Base-by-base conservation (phyloP, 2,888 invertebrate species). In the Acanthoscelides obtectus region DNA sequence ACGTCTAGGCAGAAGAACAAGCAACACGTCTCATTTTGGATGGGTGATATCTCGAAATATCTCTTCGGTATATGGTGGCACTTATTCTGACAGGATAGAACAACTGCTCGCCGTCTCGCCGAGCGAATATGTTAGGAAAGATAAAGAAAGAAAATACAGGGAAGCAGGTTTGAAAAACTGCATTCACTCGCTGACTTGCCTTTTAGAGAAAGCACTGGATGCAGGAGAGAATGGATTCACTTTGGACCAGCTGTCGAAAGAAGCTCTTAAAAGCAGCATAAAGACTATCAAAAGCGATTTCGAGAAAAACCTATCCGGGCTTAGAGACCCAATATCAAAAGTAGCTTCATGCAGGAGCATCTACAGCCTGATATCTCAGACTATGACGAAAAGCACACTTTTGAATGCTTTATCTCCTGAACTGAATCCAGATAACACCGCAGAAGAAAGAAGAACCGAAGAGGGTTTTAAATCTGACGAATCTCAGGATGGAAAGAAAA, bases 111-210 rank as follows among this genome's bases (percentile, higher is more conserved):
- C 80, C 2, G 75, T 83, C 22, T 80, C 82, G 2, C 83, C 83
- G 0, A 80, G 80, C 22, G 82, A 84, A 74, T 84, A 80, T 75
- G 81, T 83, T 0, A 78, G 81, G 70, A 77, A 81, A 25, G 83
- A 84, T 70, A 83, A 81, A 72, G 82, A 82, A 71, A 73, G 80
- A 22, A 80, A 80, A 74, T 70, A 75, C 70, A 77, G 80, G 21
- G 81, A 83, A 73, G 79, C 77, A 67, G 80, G 81, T 22, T 68
- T 83, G 20, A 77, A 77, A 70, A 78, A 80, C 12, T 81, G 81
- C 73, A 79, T 83, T 45, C 78, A 81, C 63, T 83, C 83, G 0
- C 75, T 84, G 66, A 81, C 83, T 8, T 81, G 82, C 0, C 74
- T 84, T 5, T 79, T 82, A 67, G 81, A 81, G 73, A 81, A 75